These are phyloP conservation scores for Biston betularia DNA, from an alignment of 2,888 invertebrate species.

Conservation along the genomic window DNA sequence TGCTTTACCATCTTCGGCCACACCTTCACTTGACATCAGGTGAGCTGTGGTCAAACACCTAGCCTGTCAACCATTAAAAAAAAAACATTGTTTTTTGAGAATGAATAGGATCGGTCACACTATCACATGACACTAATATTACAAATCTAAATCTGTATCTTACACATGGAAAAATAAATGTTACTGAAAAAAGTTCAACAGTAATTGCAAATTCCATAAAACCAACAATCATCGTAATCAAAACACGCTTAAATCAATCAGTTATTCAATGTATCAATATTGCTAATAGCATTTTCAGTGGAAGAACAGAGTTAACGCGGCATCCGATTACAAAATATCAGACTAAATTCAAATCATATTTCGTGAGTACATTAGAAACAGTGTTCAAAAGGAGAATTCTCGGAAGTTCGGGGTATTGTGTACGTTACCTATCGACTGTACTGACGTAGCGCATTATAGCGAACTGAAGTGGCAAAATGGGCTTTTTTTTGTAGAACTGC, in stretches of 20 bases:
- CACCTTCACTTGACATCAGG: no score
- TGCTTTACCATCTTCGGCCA: no score
- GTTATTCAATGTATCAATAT: not conserved
- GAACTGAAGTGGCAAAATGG: not conserved
- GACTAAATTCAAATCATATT: slow-evolving; percentile 9
- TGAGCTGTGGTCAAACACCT: no score
- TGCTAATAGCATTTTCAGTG: not conserved
- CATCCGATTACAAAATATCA: slow-evolving; percentile 22
- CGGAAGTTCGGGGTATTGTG: not conserved
- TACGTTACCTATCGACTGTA: not conserved
- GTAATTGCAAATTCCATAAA: not conserved
- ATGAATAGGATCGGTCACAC: no score
- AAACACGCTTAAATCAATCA: not conserved
- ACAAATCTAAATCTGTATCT: no score
- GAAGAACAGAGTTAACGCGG: slow-evolving; percentile 2
- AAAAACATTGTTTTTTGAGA: no score
- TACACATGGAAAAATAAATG: no score
- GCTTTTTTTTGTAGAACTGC: not conserved
- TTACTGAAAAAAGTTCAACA: no score
- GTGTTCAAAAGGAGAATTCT: slow-evolving; percentile 1
- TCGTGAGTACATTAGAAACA: slow-evolving; percentile 1
- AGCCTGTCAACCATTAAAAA: no score
- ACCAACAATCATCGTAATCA: not conserved
- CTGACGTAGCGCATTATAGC: not conserved
- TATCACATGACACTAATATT: no score